Evolutionary conservation across 1,140 invertebrate species (phyloP).

Genomic region (Halictus rubicundus): DNA sequence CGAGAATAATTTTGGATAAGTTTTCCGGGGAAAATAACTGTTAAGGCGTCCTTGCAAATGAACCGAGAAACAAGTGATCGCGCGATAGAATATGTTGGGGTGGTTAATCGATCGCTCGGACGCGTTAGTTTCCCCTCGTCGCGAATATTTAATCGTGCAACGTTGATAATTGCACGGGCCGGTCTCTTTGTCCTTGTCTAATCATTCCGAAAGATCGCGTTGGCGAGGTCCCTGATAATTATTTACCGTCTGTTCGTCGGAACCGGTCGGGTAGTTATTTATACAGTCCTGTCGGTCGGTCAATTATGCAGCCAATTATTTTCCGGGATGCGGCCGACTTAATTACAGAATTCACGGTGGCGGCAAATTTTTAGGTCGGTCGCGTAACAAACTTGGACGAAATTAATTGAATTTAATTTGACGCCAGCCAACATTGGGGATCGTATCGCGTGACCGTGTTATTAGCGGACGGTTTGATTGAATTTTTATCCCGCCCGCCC

Average conservation of each 20-base stretch:
- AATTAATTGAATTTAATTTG: slow-evolving; percentile 63
- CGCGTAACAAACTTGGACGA: slow-evolving; percentile 40
- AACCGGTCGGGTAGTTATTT: slow-evolving; percentile 3
- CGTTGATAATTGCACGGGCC: not conserved
- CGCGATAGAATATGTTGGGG: not conserved
- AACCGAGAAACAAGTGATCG: not conserved
- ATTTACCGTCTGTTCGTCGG: slow-evolving; percentile 24
- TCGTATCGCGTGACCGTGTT: slow-evolving; percentile 33
- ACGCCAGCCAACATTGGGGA: slow-evolving; percentile 6
- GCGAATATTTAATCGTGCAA: not conserved
- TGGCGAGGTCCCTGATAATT: slow-evolving; percentile 9
- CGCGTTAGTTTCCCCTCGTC: not conserved
- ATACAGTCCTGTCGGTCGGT: slow-evolving; percentile 22
- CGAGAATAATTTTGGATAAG: no score
- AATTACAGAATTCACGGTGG: slow-evolving; percentile 38
- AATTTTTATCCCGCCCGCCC: slow-evolving; percentile 42
- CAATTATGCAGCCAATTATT: slow-evolving; percentile 63
- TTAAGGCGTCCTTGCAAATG: not conserved
- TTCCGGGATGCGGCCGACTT: slow-evolving; percentile 37
- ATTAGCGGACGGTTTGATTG: slow-evolving; percentile 48
- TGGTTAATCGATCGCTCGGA: not conserved
- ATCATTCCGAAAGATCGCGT: not conserved
- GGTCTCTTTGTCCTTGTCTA: not conserved
- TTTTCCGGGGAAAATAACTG: no score
- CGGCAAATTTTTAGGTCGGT: slow-evolving; percentile 45